Evolutionary conservation across 2,888 invertebrate species (phyloP).

Genomic region (Lampropteryx suffumata): DNA sequence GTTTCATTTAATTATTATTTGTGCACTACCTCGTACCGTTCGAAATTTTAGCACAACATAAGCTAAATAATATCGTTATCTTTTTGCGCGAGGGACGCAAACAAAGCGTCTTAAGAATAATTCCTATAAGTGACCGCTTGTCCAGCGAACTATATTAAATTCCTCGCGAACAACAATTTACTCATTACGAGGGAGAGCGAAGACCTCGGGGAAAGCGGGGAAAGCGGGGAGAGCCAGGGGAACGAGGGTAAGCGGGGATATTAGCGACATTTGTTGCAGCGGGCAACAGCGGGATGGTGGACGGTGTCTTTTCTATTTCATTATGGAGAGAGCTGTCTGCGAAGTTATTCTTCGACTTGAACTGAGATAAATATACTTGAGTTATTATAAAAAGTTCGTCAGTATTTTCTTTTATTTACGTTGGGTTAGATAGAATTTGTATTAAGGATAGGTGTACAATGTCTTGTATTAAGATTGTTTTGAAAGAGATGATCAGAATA

Average conservation of each 20-base stretch:
- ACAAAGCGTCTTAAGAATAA: slow-evolving; percentile 28
- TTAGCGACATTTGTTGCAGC: slow-evolving; percentile 30
- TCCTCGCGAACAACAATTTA: slow-evolving; percentile 44
- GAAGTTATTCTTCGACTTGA: not conserved
- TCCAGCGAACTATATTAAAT: slow-evolving; percentile 44
- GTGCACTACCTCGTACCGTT: no score
- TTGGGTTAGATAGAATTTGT: no score
- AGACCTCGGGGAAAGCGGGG: no score
- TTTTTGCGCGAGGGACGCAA: slow-evolving; percentile 4
- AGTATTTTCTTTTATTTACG: no score
- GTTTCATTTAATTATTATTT: no score
- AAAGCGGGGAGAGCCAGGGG: not conserved
- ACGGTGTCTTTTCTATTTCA: slow-evolving; percentile 1
- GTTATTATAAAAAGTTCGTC: no score
- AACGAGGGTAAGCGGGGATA: slow-evolving; percentile 17
- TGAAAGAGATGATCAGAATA: no score
- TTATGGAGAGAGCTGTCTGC: slow-evolving; percentile 3
- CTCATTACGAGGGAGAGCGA: slow-evolving; percentile 35
- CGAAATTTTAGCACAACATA: not conserved
- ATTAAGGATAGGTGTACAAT: no score
- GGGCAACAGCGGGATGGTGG: not conserved
- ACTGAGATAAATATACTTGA: not conserved
- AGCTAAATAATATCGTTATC: slow-evolving; percentile 1
- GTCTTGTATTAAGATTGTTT: no score
- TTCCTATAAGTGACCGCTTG: slow-evolving; percentile 9